Evolutionary conservation across 1,140 invertebrate species (phyloP).

Genomic region (Drosophila athabasca): DNA sequence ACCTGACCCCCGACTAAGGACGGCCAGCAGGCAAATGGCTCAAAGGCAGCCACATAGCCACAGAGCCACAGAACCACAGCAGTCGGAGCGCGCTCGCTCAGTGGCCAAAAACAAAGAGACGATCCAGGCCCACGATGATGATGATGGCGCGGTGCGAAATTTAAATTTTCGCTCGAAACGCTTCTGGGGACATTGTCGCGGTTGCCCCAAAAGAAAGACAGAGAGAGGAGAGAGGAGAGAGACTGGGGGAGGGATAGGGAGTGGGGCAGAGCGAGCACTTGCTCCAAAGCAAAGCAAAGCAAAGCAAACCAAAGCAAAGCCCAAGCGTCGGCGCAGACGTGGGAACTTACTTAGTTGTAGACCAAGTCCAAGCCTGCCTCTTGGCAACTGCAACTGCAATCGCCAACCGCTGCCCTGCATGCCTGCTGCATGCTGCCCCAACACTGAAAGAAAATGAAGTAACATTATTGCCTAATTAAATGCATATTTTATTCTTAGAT

Average conservation of each 20-base stretch:
- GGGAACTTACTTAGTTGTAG: conserved; percentile 63
- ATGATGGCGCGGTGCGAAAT: conserved; percentile 70
- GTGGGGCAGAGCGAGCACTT: conserved; percentile 18
- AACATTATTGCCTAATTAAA: neutral
- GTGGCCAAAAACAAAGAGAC: conserved; percentile 63
- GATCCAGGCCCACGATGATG: conserved; percentile 31
- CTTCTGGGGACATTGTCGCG: conserved; percentile 76
- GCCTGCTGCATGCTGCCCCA: conserved; percentile 21
- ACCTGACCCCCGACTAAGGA: conserved; percentile 61
- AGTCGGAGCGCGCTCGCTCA: conserved; percentile 20
- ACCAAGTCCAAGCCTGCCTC: conserved; percentile 32
- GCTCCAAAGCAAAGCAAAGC: conserved; percentile 7
- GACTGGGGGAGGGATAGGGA: conserved; percentile 1
- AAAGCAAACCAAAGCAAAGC: no score
- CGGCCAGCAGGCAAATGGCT: conserved; percentile 29
- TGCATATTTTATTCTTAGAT: neutral
- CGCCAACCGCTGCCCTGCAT: conserved; percentile 10
- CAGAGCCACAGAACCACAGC: conserved; percentile 2
- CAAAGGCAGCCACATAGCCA: conserved; percentile 1
- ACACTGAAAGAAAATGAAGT: conserved; percentile 9
- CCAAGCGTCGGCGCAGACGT: conserved; percentile 43
- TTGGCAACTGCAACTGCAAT: conserved; percentile 34
- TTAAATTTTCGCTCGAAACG: conserved; percentile 81
- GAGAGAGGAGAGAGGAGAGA: neutral
- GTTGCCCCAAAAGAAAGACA: conserved; percentile 6